A percentile compares a stretch with the other conserved stretches of the same genome.
Evolutionary conservation across 2,888 invertebrate species (phyloP).

Genomic region (Labia minor): DNA sequence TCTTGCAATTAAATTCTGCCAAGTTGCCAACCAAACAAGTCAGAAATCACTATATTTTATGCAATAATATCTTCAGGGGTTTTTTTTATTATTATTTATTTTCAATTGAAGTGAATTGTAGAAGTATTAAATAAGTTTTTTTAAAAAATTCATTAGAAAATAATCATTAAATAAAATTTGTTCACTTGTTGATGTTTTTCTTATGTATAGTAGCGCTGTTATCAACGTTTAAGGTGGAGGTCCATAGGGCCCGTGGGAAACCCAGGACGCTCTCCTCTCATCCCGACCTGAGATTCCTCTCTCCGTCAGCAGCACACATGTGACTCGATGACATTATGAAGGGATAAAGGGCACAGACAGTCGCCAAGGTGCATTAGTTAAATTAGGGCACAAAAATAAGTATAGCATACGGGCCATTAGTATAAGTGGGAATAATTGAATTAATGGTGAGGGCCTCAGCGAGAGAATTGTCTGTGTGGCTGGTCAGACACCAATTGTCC

Average conservation of each 20-base stretch:
- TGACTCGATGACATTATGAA: not conserved
- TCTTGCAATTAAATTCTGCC: constrained; percentile 9
- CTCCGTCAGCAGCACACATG: not conserved
- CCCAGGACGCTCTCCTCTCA: not conserved
- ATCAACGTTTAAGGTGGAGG: not conserved
- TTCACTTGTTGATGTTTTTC: too few relatives aligned
- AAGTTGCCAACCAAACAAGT: not conserved
- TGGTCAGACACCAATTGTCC: not conserved
- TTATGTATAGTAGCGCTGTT: too few relatives aligned
- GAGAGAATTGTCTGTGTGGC: not conserved
- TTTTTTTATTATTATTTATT: too few relatives aligned
- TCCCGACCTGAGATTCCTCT: constrained; percentile 1
- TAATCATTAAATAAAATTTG: too few relatives aligned
- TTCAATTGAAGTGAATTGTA: too few relatives aligned
- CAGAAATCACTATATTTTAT: too few relatives aligned
- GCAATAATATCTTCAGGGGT: too few relatives aligned
- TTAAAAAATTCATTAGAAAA: too few relatives aligned
- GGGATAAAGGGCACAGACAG: constrained; percentile 1
- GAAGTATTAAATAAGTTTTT: too few relatives aligned
- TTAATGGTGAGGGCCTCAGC: not conserved
- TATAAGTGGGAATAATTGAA: not conserved
- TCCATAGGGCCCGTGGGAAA: not conserved
- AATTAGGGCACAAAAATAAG: constrained; percentile 5
- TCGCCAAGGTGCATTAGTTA: constrained; percentile 13
- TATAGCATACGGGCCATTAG: not conserved